Evolutionary conservation across 2,113 vertebrate genomes (phyloP), one percentile per base, ranked within the genome.

Genomic region (Todiramphus saurophagus): DNA sequence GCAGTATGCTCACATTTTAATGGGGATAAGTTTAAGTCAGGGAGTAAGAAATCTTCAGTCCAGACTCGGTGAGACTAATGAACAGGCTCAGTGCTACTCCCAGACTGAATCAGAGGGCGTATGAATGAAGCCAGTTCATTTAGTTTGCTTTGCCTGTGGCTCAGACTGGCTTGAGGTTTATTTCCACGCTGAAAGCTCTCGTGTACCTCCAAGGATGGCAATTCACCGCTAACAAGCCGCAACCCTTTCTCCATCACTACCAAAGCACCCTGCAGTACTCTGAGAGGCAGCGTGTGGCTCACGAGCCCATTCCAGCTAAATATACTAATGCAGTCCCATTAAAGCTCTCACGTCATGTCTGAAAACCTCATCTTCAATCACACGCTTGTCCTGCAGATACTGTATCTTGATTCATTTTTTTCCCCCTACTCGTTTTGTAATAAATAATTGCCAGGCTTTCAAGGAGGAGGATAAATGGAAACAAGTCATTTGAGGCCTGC

Each of bases 371-470:
- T 64, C 78, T n/a, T 76, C 95, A 17, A 9, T 24, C 96, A 60
- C 86, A 39, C 41, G 5, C 77, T 80, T 82, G 82, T 44, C 88
- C 89, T 74, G 74, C 82, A 77, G 7, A 69, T 50, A 23, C 84
- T 37, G 44, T 6, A 72, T 70, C 69, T 72, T 11, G 0, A 50
- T 33, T 66, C 46, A 16, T 86, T 37, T 56, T 11, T 14, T 4
- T 18, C 6, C 44, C 14, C 31, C 25, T 46, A 41, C 39, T 85
- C 39, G 58, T 79, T 95, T 87, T 82, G 70, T 68, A 88, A 91
- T 87, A 89, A 78, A 78, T 91, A 77, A 95, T 73, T 90, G 63
- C 78, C 82, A 73, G 55, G 84, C 63, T 91, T 77, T 89, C 92
- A 56, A 82, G 60, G 78, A 90, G 70, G 70, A 48, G 70, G 85